These are phyloP conservation scores for Thalassoma bifasciatum DNA, from an alignment of 2,113 vertebrate species.

Conservation along the genomic window DNA sequence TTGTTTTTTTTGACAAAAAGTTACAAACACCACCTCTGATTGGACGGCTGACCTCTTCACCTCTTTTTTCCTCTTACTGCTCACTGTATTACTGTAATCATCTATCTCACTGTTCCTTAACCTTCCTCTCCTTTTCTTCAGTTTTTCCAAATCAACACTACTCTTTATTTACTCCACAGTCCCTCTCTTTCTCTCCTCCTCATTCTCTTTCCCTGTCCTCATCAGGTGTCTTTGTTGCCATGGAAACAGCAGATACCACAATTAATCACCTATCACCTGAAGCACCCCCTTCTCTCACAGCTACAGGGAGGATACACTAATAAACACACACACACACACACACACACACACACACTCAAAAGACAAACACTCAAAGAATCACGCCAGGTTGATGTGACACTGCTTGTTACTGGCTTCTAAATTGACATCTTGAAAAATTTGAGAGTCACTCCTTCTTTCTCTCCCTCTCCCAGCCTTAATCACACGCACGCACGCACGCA, in stretches of 20 bases:
- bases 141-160: constrained; percentile 22
- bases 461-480: neutral
- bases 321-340: too few species aligned
- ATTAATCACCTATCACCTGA: constrained; percentile 41
- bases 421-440: neutral
- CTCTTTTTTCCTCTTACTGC: neutral
- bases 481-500: neutral
- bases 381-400: constrained; percentile 37
- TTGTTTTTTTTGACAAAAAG: too few species aligned
- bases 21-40: constrained; percentile 21
- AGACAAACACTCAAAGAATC: neutral
- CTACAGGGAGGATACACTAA: neutral
- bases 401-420: too few species aligned
- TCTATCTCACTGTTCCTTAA: constrained; percentile 1
- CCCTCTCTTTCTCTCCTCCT: neutral
- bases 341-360: neutral
- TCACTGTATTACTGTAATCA: neutral
- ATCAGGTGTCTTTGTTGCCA: constrained; percentile 64
- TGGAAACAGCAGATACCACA: constrained; percentile 66
- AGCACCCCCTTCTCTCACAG: constrained; percentile 12
- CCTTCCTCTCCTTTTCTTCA: constrained; percentile 7
- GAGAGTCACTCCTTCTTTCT: too few species aligned
- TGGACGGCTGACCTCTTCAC: neutral
- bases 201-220: neutral
- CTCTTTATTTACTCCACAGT: constrained; percentile 5